Base-by-base conservation (phyloP, 2,797 vertebrate species). In the Alauda arvensis region DNA sequence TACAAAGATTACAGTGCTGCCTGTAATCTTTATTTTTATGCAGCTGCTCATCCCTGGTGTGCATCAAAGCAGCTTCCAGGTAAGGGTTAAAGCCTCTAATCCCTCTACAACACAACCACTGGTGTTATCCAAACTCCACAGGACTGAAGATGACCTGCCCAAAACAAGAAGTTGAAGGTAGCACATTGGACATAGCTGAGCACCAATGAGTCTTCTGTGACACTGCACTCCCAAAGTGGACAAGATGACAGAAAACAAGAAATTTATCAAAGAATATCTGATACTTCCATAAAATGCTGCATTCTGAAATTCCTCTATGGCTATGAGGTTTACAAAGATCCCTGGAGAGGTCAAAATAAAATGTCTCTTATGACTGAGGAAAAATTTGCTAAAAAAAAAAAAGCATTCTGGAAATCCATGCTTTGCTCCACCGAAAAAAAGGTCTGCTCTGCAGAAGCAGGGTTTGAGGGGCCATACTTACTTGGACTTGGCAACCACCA, bases 401-500 rank as follows among this genome's bases (percentile, higher is more conserved):
- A 76, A 63, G 12, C 25, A 52, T 56, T 48, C 81, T 17, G 48
- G 45, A 80, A 88, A 83, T 34, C 60, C 17, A 26, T 37, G 43
- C 28, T 55, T 31, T 25, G 37, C 17, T 85, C 45, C 53, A 45
- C 37, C 14, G 13, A 89, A 49, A 31, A 69, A 57, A 80, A 53
- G 13, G 51, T 28, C 14, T 79, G 42, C 74, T 91, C 68, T 85
- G 37, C 29, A 87, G 72, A 8, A 55, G 40, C 42, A 81, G 23
- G 5, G 40, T 21, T 49, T 48, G 28, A 57, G 13, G 8, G 48
- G 48, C 24, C 55, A 51, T 85, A 96, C 98, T 97, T 94, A 99
- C 99, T 99, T 99, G 96, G 98, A 97, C 95, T 99, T 99, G 94
- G 98, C 97, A 85, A 99, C 96, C 83, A 99, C 97, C 83, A 99